A percentile compares a stretch with the other conserved stretches of the same genome.
Conservation (phyloP, 2,113 vertebrate species). For the Chionomys nivalis region DNA sequence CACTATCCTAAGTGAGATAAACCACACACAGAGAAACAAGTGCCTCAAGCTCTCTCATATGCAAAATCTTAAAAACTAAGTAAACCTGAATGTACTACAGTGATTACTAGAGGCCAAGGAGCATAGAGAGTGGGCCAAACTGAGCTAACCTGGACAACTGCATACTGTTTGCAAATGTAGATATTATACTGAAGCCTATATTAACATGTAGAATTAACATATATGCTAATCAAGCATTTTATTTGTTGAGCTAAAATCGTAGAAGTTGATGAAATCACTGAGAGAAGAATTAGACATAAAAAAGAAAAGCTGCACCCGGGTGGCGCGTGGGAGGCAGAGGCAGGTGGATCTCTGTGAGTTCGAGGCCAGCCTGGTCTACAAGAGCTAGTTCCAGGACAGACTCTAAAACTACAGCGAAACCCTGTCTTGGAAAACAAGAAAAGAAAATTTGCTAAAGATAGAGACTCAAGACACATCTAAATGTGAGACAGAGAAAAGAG, state of each 20-base stretch:
- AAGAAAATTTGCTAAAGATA: background rate
- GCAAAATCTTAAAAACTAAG: background rate
- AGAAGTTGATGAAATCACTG: background rate
- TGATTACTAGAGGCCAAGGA: background rate
- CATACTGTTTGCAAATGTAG: background rate
- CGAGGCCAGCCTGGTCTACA: too few species aligned
- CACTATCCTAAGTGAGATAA: background rate
- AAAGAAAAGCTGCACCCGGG: too few species aligned
- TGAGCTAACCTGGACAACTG: background rate
- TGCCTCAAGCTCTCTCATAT: background rate
- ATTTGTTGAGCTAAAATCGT: background rate
- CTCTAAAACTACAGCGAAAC: too few species aligned
- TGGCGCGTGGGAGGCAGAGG: too few species aligned
- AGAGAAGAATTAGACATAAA: background rate
- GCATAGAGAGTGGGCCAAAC: too few species aligned
- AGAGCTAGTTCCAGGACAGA: too few species aligned
- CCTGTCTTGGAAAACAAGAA: background rate
- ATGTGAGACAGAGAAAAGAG: background rate
- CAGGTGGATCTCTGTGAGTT: too few species aligned
- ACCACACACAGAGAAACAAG: background rate
- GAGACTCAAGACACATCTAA: background rate
- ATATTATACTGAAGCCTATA: background rate
- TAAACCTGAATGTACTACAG: background rate
- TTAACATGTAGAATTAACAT: background rate
- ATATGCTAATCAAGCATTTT: background rate